Evolutionary conservation across 2,888 invertebrate genomes (phyloP), one percentile per base, ranked within the genome.

Genomic region (Candidula unifasciata): DNA sequence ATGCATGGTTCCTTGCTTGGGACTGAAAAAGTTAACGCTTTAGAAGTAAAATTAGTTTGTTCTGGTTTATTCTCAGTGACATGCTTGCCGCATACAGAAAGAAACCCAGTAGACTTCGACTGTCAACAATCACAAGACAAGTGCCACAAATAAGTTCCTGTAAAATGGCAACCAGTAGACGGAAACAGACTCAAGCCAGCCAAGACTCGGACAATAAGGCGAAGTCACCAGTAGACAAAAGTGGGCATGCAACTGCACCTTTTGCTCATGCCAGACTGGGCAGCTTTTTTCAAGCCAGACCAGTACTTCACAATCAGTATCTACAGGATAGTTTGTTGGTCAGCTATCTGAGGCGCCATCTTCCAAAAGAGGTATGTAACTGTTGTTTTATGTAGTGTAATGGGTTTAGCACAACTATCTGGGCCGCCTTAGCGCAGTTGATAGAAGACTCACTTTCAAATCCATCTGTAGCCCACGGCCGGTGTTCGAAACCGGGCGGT

Each of bases 241-340:
- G n/a, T n/a, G 30, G 35, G 1, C 44, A 64, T 21, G 16, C 60
- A 37, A 30, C 37, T 27, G 33, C 82, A 18, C 88, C 88, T 21
- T 91, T 91, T 88, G 86, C 90, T 0, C 84, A 87, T 76, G 92
- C 93, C 5, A 91, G 90, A 85, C 83, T 91, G 30, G 94, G 94
- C 16, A 85, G 86, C 2, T 94, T 94, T 88, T 90, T 92, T 64
- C 94, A 94, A 89, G 91, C 91, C 16, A 89, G 89, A 66, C 94
- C 94, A 21, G 83, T 87, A 68, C 87, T 94, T 52, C 90, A 91
- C 10, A 94, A 95, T 89, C 94, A 94, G 82, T 94, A 92, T 87
- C 35, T 88, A 21, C 91, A 92, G 57, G 94, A 95, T 88, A 88
- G 89, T 18, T 89, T 93, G 27, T 88, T 95, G 5, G 89, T 90